Evolutionary conservation across 2,797 vertebrate genomes (phyloP).

Genomic region (Chaetodon trifasciatus): DNA sequence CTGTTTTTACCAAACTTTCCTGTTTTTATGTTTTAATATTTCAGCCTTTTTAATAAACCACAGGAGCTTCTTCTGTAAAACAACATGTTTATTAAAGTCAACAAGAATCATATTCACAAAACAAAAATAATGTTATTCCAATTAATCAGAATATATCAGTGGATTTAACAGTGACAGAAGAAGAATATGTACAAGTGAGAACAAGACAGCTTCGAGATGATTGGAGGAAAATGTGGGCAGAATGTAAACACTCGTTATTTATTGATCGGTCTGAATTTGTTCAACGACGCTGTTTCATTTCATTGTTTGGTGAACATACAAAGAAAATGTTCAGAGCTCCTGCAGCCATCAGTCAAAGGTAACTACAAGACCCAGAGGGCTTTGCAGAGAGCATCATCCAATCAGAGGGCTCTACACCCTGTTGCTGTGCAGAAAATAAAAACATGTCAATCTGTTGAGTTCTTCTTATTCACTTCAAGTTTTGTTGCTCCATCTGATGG

Average conservation of each 20-base stretch:
- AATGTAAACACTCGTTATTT: background rate
- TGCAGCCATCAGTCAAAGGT: background rate
- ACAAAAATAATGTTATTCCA: background rate
- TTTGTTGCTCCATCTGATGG: slow-evolving; percentile 10
- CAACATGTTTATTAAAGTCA: slow-evolving; percentile 40
- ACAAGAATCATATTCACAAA: slow-evolving; percentile 36
- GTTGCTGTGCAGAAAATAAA: slow-evolving; percentile 4
- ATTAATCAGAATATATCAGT: background rate
- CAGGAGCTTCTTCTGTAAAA: slow-evolving; percentile 37
- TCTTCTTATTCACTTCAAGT: slow-evolving; percentile 10
- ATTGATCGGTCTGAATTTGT: background rate
- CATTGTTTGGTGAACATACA: background rate
- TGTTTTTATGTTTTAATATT: too few relatives aligned
- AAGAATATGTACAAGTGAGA: slow-evolving; percentile 43
- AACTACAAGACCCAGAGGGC: slow-evolving; percentile 23
- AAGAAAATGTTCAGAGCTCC: background rate
- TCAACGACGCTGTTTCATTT: background rate
- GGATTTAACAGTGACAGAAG: background rate
- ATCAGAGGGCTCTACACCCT: background rate
- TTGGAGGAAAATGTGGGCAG: background rate
- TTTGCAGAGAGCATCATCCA: background rate
- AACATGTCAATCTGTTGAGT: too few relatives aligned
- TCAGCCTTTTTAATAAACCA: background rate
- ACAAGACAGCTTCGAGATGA: background rate
- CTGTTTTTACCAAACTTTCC: too few relatives aligned